These are phyloP conservation scores for Pantherophis alleghaniensis DNA, from an alignment of 2,797 vertebrate species.

Conservation along the genomic window DNA sequence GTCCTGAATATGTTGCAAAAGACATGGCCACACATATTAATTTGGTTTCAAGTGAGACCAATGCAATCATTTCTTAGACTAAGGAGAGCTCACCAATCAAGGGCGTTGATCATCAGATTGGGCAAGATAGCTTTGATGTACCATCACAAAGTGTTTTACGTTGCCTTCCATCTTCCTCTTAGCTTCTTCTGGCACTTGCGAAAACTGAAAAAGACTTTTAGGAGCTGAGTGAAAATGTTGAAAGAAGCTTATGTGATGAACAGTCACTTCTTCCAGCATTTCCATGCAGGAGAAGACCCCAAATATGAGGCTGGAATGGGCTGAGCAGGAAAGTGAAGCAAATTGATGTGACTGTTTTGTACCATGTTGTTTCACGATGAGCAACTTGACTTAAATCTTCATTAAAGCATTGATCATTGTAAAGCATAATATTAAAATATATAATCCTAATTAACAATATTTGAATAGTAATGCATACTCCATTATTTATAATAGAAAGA, in stretches of 20 bases:
- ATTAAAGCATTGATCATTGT: not conserved
- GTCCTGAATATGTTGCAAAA: not conserved
- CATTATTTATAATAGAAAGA: not conserved
- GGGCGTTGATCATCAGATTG: not conserved
- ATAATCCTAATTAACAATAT: not conserved
- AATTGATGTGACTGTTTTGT: not conserved
- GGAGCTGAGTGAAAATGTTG: not conserved
- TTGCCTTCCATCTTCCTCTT: not conserved
- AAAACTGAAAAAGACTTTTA: not conserved
- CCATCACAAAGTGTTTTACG: not conserved
- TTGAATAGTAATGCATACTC: not conserved
- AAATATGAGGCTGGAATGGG: not conserved
- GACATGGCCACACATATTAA: not conserved
- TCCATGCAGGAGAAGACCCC: not conserved
- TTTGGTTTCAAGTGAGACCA: not conserved
- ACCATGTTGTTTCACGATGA: not conserved
- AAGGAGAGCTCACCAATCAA: not conserved
- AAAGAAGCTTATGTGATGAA: not conserved
- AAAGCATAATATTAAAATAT: not conserved
- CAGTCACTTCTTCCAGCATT: not conserved
- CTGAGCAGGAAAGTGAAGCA: not conserved
- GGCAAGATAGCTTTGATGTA: not conserved
- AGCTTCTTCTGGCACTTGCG: not conserved
- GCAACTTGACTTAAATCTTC: not conserved
- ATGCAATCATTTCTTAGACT: not conserved